These are phyloP conservation scores for Drosophila azteca DNA, from an alignment of 1,140 invertebrate species.

Conservation along the genomic window DNA sequence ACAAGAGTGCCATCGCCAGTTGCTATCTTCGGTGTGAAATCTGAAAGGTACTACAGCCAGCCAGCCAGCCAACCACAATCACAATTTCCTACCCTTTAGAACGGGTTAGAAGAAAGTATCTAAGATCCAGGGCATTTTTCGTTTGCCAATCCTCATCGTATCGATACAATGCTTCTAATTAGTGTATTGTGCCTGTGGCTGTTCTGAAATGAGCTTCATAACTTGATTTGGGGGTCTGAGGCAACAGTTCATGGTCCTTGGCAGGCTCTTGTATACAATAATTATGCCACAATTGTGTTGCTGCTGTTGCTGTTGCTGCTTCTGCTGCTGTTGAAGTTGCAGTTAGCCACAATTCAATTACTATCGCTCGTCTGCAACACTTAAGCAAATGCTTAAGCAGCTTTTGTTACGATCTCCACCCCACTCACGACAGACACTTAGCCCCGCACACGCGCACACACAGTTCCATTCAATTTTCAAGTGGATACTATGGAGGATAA, in stretches of 20 bases:
- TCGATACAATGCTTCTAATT: slow-evolving; percentile 30
- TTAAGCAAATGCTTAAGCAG: slow-evolving; percentile 53
- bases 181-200: slow-evolving; percentile 34
- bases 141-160: too few species aligned
- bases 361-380: slow-evolving; percentile 50
- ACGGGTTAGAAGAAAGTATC: too few species aligned
- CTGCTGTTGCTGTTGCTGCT: slow-evolving; percentile 12
- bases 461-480: slow-evolving; percentile 67
- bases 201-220: slow-evolving; percentile 23
- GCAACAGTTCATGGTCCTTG: slow-evolving; percentile 48
- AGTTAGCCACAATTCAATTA: slow-evolving; percentile 72
- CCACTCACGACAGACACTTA: not conserved
- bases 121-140: not conserved
- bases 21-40: too few species aligned
- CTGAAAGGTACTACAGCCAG: too few species aligned
- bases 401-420: slow-evolving; percentile 56
- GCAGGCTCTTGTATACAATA: slow-evolving; percentile 34
- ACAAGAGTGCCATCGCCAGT: too few species aligned
- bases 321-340: slow-evolving; percentile 26
- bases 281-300: slow-evolving; percentile 69
- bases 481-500: slow-evolving; percentile 64
- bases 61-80: too few species aligned
- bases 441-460: slow-evolving; percentile 7
- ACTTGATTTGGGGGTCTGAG: slow-evolving; percentile 38
- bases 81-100: too few species aligned